Evolutionary conservation across 2,888 invertebrate genomes (phyloP), one percentile per base, ranked within the genome.

Genomic region (Eudemis profundana): DNA sequence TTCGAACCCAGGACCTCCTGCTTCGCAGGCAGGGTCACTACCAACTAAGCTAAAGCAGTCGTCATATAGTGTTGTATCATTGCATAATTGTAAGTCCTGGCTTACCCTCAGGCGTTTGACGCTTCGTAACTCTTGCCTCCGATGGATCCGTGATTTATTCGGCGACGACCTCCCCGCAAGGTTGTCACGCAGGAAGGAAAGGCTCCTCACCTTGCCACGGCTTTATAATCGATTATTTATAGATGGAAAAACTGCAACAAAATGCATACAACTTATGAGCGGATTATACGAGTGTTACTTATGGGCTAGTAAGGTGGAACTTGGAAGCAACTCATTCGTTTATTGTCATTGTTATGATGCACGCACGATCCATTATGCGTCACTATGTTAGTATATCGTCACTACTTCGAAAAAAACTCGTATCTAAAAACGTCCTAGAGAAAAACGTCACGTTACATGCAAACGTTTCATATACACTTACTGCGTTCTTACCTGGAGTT

Each of bases 181-280:
- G 90, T 82, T 85, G 85, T 90, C 86, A 85, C 87, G 87, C 79
- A 87, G 90, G 89, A 90, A 90, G 91, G 89, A 90, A 90, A 88
- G 72, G 65, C 74, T 83, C 56, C 42, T 56, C 44, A 77, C 89
- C 89, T 89, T 86, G 86, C 67, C 68, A 78, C 78, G 80, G 33
- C 36, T 33, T 46, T 46, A 46, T 59, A 47, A 59, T 59, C 47
- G 57, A 47, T 59, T 47, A 59, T 59, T 59, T 59, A 59, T 59
- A 59, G 57, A 36, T 59, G 46, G 47, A 47, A 59, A 46, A 47
- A 47, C 12, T 47, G 33, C 44, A 47, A 15, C 40, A 17, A 59
- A 47, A 59, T 59, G 47, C 47, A 56, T 44, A n/a, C 56, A 19
- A 36, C 33, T 14, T 51, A 36, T 33, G 33, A 33, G 33, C 33